These are phyloP conservation scores for Gnathonemus longibarbis DNA, from an alignment of 2,113 vertebrate genomes.

Conservation along the genomic window DNA sequence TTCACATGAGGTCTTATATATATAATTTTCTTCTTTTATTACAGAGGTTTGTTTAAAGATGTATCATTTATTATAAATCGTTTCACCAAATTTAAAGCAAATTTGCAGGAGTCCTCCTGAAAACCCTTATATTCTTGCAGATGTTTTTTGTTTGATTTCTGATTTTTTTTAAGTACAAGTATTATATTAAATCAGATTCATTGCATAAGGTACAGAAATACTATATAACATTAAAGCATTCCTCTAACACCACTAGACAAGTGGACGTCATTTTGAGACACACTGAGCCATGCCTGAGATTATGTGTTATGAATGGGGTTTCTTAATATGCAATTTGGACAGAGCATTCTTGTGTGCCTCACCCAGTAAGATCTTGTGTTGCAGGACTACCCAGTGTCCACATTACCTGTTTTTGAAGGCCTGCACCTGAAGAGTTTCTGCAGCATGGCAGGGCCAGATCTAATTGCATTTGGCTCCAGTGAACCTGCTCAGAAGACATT, in stretches of 20 bases:
- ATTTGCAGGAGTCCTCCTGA: conserved; percentile 21
- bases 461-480: conserved; percentile 88
- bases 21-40: not conserved
- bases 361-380: conserved; percentile 42
- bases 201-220: not conserved
- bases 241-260: not conserved
- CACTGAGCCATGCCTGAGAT: not conserved
- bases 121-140: not conserved
- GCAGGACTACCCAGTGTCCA: conserved; percentile 89
- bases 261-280: not conserved
- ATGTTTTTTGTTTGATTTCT: not conserved
- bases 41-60: not conserved
- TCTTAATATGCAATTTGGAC: not conserved
- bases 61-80: not conserved
- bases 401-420: conserved; percentile 71
- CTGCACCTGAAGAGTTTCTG: conserved; percentile 95
- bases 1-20: not conserved
- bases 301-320: not conserved
- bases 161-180: not conserved
- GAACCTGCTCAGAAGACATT: conserved; percentile 88
- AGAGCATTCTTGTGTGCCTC: not conserved
- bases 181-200: not conserved
- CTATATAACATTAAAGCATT: not conserved
- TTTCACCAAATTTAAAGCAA: conserved; percentile 11
- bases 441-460: conserved; percentile 94